A percentile compares a stretch with the other conserved stretches of the same genome.
These are phyloP conservation scores for Cryptocheilus praepositus DNA, from an alignment of 2,888 invertebrate genomes.

Conservation along the genomic window DNA sequence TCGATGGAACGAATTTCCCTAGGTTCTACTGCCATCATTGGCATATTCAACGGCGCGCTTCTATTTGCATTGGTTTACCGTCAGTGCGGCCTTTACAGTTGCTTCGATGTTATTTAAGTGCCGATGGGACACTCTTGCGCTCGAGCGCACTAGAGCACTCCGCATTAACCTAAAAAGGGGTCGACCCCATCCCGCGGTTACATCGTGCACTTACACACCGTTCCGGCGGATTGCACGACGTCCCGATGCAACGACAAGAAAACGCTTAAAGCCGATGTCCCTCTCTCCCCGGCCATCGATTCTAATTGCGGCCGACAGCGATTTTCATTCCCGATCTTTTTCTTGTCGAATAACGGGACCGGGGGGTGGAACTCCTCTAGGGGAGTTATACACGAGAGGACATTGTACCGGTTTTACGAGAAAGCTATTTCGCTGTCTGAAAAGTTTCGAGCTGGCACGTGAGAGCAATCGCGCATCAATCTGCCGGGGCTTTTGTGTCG, in stretches of 20 bases:
- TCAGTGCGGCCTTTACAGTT: conserved; percentile 44
- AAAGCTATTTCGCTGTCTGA: conserved; percentile 48
- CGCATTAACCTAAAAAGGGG: conserved; percentile 56
- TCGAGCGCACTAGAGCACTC: conserved; percentile 52
- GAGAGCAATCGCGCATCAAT: conserved; percentile 56
- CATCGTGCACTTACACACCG: conserved; percentile 42
- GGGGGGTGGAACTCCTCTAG: not conserved
- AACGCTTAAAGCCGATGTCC: conserved; percentile 23
- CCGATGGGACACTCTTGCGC: conserved; percentile 43
- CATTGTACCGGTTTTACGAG: conserved; percentile 42
- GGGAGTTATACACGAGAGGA: conserved; percentile 11
- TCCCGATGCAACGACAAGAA: conserved; percentile 23
- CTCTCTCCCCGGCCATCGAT: conserved; percentile 19
- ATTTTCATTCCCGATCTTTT: conserved; percentile 12
- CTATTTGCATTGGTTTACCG: conserved; percentile 34
- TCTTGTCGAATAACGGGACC: conserved; percentile 5
- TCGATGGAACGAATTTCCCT: no score
- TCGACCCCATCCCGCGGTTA: conserved; percentile 45
- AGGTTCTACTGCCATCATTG: conserved; percentile 30
- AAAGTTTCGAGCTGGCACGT: conserved; percentile 43
- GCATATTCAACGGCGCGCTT: conserved; percentile 6
- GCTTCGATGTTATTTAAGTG: conserved; percentile 53
- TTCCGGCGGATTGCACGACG: conserved; percentile 12
- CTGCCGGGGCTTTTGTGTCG: conserved; percentile 50
- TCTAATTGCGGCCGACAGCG: conserved; percentile 16